These are phyloP conservation scores for Myrmophylax atrothorax DNA, from an alignment of 2,113 vertebrate genomes.

Conservation along the genomic window DNA sequence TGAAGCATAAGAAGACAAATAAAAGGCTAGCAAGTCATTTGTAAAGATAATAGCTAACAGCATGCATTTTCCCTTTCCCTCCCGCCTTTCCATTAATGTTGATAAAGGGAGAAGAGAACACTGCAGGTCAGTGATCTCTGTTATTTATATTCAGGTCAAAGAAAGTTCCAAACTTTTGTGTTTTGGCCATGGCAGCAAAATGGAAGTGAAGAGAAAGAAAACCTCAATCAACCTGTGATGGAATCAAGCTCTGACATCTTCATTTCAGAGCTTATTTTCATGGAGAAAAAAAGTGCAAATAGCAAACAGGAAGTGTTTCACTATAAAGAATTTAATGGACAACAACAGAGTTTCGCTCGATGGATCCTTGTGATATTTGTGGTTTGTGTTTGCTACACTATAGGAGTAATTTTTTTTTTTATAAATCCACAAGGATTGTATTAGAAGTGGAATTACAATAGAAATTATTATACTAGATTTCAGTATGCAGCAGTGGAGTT, in stretches of 20 bases:
- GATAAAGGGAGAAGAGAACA: slow-evolving; percentile 74
- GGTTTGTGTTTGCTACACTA: neutral
- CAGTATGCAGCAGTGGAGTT: neutral
- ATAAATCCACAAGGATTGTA: neutral
- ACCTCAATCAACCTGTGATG: neutral
- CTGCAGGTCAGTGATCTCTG: slow-evolving; percentile 43
- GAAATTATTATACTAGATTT: neutral
- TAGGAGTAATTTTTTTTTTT: neutral
- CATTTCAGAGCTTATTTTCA: neutral
- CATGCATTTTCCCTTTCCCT: slow-evolving; percentile 73
- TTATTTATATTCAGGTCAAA: slow-evolving; percentile 70
- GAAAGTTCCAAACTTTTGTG: slow-evolving; percentile 33
- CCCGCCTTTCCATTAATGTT: slow-evolving; percentile 76
- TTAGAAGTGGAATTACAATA: neutral
- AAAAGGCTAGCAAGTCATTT: slow-evolving; percentile 85
- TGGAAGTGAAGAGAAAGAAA: neutral
- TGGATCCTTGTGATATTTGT: neutral
- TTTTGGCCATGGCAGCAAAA: neutral
- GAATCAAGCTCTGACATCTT: neutral
- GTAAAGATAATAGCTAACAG: slow-evolving; percentile 85
- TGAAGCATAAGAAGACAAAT: slow-evolving; percentile 79
- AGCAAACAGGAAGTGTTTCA: neutral
- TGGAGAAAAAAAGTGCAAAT: neutral
- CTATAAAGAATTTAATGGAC: neutral
- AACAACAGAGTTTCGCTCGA: neutral